A percentile compares a stretch with the other conserved stretches of the same genome.
Evolutionary conservation across 2,113 vertebrate genomes (phyloP).

Genomic region (Gymnocephalus cernua): DNA sequence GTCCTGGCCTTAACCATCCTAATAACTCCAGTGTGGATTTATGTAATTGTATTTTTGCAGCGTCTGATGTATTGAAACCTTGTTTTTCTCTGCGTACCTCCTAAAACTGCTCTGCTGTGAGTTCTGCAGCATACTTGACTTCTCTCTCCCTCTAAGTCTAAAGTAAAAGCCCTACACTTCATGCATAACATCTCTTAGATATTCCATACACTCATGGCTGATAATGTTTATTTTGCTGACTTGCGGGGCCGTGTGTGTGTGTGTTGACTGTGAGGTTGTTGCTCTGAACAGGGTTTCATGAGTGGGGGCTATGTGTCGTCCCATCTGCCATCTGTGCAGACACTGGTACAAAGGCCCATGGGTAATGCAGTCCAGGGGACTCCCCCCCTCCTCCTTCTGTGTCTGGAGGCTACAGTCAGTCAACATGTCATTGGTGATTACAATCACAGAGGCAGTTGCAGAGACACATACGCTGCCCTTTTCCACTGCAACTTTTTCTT

Average conservation of each 20-base stretch:
- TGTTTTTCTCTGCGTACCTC: conserved; percentile 10
- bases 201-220: conserved; percentile 15
- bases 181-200: conserved; percentile 25
- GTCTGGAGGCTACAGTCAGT: conserved; percentile 62
- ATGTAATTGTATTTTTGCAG: conserved; percentile 52
- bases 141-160: background rate
- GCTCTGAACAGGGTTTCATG: conserved; percentile 42
- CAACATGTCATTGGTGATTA: conserved; percentile 68
- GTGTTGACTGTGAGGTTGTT: conserved; percentile 5
- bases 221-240: conserved; percentile 42
- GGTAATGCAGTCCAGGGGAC: conserved; percentile 70
- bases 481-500: background rate
- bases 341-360: conserved; percentile 67
- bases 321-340: conserved; percentile 73
- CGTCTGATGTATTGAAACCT: conserved; percentile 16
- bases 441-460: conserved; percentile 31
- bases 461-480: conserved; percentile 28
- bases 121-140: conserved; percentile 16
- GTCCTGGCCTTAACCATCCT: conserved; percentile 10
- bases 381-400: conserved; percentile 15
- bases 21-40: conserved; percentile 44
- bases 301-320: conserved; percentile 38
- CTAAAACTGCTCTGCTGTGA: conserved; percentile 32
- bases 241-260: background rate
- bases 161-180: conserved; percentile 20